These are phyloP conservation scores for Pygocentrus nattereri DNA, from an alignment of 2,797 vertebrate species.

Conservation along the genomic window DNA sequence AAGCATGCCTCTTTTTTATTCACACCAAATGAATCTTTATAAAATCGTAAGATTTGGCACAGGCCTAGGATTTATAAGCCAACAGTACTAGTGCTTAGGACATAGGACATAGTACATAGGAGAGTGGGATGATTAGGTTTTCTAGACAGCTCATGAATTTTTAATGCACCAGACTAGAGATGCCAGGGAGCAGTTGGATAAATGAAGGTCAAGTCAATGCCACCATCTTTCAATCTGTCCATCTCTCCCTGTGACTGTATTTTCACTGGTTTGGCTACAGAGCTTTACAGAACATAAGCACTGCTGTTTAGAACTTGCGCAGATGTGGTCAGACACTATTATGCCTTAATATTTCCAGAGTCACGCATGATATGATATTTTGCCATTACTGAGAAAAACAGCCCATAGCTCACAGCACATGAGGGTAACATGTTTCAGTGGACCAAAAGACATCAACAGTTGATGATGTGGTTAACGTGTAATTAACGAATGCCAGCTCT, in stretches of 20 bases:
- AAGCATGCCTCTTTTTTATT: slow-evolving; percentile 62
- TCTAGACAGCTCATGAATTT: neutral
- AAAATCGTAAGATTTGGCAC: neutral
- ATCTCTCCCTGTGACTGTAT: neutral
- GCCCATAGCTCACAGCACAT: neutral
- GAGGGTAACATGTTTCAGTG: neutral
- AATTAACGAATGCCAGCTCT: too few species aligned
- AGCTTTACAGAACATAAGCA: neutral
- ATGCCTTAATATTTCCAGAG: too few species aligned
- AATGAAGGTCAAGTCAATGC: neutral
- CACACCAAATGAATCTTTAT: neutral
- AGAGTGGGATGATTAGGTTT: slow-evolving; percentile 2
- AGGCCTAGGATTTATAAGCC: neutral
- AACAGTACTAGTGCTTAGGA: neutral
- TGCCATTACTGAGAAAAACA: neutral
- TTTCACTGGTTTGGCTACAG: neutral
- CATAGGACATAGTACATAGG: neutral
- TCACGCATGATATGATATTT: neutral
- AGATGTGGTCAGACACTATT: neutral
- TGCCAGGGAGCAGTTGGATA: neutral
- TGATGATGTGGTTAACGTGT: too few species aligned
- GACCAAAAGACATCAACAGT: neutral
- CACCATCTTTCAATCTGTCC: too few species aligned
- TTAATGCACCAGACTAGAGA: neutral
- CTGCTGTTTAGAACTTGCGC: neutral